Conservation (phyloP, 2,888 invertebrate species). For the Ceraclea dissimilis region DNA sequence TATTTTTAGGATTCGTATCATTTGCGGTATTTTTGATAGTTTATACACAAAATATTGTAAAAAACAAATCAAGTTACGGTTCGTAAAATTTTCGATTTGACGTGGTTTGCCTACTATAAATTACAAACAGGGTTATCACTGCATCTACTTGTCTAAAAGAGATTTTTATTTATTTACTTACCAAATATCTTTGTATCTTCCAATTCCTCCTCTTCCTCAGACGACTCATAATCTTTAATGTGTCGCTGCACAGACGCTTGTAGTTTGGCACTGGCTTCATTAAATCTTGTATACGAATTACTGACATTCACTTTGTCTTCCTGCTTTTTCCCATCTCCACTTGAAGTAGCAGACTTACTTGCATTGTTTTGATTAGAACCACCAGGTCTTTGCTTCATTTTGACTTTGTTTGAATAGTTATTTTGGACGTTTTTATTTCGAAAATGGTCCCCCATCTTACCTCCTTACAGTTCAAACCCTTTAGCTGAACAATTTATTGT, state of each 20-base stretch:
- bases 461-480: background rate
- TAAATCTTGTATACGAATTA: conserved; percentile 29
- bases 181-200: conserved; percentile 36
- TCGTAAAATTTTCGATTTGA: too few relatives aligned
- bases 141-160: too few relatives aligned
- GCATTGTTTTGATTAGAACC: background rate
- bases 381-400: background rate
- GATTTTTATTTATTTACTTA: too few relatives aligned
- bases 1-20: too few relatives aligned
- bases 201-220: conserved; percentile 39
- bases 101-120: too few relatives aligned
- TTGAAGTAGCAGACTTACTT: background rate
- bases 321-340: background rate
- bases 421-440: background rate
- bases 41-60: too few relatives aligned
- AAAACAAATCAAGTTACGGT: too few relatives aligned
- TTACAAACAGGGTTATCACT: too few relatives aligned
- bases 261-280: conserved; percentile 36
- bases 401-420: background rate
- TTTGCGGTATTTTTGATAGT: too few relatives aligned
- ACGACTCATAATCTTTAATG: conserved; percentile 38
- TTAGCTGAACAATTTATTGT: too few relatives aligned
- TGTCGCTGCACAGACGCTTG: conserved; percentile 39
- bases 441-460: background rate
- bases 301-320: background rate